Percentiles rank a stretch among this genome's conserved stretches.
These are phyloP conservation scores for Nebria brevicollis DNA, from an alignment of 2,888 invertebrate genomes.

Conservation along the genomic window DNA sequence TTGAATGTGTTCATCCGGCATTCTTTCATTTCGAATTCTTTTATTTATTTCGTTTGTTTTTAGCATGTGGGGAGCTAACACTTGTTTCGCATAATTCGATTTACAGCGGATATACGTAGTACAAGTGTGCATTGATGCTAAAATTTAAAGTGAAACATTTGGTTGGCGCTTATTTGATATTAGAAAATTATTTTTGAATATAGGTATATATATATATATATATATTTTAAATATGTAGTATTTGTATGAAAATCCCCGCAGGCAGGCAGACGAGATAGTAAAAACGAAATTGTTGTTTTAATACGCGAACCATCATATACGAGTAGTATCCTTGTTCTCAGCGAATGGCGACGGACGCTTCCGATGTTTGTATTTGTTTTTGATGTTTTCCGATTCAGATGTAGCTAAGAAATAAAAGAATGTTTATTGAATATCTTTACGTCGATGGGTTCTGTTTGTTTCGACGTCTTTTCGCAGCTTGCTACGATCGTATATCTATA, in stretches of 20 bases:
- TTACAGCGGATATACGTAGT: too few relatives aligned
- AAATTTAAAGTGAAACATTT: too few relatives aligned
- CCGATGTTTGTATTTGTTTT: constrained; percentile 43
- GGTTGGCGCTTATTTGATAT: too few relatives aligned
- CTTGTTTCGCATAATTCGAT: too few relatives aligned
- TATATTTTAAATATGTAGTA: too few relatives aligned
- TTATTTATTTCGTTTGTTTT: too few relatives aligned
- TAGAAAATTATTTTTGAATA: too few relatives aligned
- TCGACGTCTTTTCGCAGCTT: background rate
- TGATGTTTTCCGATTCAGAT: constrained; percentile 42
- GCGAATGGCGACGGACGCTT: background rate
- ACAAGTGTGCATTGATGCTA: too few relatives aligned
- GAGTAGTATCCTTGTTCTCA: constrained; percentile 14
- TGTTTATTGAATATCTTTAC: constrained; percentile 42
- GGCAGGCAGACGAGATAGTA: constrained; percentile 17
- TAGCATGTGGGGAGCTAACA: too few relatives aligned
- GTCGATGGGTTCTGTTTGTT: background rate
- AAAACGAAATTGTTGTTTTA: constrained; percentile 45
- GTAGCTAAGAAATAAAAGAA: constrained; percentile 37
- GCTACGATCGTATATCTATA: background rate
- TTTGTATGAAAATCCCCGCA: too few relatives aligned
- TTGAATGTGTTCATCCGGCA: constrained; percentile 34
- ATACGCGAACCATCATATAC: constrained; percentile 33
- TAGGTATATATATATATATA: too few relatives aligned
- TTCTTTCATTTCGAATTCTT: too few relatives aligned